A percentile compares a stretch with the other conserved stretches of the same genome.
Evolutionary conservation across 2,113 vertebrate species (phyloP).

Genomic region (Actinemys pallida): DNA sequence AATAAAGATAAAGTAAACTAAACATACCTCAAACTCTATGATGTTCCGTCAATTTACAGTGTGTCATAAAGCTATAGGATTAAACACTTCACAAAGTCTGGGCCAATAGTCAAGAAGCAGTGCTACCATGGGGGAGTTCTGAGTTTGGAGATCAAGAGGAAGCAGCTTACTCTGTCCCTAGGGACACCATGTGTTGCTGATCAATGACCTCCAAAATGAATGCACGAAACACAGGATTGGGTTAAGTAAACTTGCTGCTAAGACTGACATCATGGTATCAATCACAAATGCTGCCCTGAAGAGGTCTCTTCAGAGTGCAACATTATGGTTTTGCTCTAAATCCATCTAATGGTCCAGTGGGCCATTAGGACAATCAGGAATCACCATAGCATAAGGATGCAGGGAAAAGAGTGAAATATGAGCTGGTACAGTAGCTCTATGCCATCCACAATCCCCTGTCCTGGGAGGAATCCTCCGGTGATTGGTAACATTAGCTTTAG

Average conservation of each 20-base stretch:
- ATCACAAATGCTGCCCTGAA: background rate
- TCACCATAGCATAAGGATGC: background rate
- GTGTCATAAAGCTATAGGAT: background rate
- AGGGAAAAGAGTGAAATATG: background rate
- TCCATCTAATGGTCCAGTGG: background rate
- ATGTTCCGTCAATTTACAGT: background rate
- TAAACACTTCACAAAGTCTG: background rate
- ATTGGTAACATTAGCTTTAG: background rate
- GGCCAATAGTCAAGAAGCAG: background rate
- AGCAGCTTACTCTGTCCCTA: background rate
- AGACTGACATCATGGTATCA: background rate
- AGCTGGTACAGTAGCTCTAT: rapidly evolving
- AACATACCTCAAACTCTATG: background rate
- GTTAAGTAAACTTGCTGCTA: background rate
- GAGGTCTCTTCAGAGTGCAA: background rate
- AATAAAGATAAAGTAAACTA: background rate
- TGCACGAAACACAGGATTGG: background rate
- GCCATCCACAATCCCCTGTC: background rate
- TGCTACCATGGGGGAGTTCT: no score
- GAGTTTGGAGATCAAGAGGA: background rate
- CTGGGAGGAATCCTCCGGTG: background rate
- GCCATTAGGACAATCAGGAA: background rate
- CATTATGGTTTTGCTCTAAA: background rate
- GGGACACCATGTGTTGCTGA: no score
- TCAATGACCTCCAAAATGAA: background rate